Evolutionary conservation across 1,140 invertebrate genomes (phyloP), one percentile per base, ranked within the genome.

Genomic region (Phthorimaea operculella): DNA sequence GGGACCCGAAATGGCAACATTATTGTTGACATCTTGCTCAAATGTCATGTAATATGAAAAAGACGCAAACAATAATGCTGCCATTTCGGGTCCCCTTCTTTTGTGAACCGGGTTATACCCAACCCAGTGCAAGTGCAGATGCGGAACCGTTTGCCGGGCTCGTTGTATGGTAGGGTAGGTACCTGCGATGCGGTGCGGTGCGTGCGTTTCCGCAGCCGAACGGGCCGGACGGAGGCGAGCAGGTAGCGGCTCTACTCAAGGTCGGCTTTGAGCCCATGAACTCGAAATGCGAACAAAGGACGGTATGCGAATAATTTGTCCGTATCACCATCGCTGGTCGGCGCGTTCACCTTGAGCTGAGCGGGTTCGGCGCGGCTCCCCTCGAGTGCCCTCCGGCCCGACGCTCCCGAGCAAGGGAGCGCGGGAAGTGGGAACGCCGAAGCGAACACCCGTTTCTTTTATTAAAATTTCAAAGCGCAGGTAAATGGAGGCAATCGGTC

Each of bases 271-370:
- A 54, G 67, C 59, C 68, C 72, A 59, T 77, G 71, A 74, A 76
- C 73, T 68, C 69, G 63, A 68, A 70, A 71, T 59, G 64, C 68
- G 77, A 72, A 79, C 75, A 79, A 82, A 79, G 69, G 70, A 68
- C 66, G 67, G 72, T 69, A 76, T 76, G 71, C 68, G 72, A 80
- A 80, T 75, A 74, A 74, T 79, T 76, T 66, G 70, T 76, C 62
- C 64, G 68, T 75, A 71, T 74, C 76, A 76, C 68, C 72, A 67
- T 71, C 69, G 62, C 66, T 57, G 58, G 62, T 57, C 60, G 64
- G 57, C 58, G 58, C 56, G 76, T 71, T 78, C 69, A 72, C 76
- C 75, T 82, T 79, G 79, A 42, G 62, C 57, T 67, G 63, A 72
- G 69, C 74, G 66, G 59, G 73, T 75, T 71, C 65, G 76, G 70